phyloP scores from a whole-genome alignment of 1,140 invertebrate genomes.

The Drosophila rufa region DNA sequence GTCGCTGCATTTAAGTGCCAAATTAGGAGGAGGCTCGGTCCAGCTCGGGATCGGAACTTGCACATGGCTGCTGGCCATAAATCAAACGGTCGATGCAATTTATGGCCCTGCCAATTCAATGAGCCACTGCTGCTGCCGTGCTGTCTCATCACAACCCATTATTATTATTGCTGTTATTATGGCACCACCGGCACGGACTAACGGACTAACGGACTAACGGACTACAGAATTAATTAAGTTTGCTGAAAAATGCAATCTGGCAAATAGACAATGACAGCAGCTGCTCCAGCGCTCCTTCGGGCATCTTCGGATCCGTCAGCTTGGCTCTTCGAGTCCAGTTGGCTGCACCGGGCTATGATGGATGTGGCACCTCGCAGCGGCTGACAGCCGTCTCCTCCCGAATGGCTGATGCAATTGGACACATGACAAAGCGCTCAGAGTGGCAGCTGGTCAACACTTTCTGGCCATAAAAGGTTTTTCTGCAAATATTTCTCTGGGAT shows the following conservation, averaged over 20 bases:
- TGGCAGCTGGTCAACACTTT: neutral
- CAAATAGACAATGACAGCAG: slow-evolving; percentile 41
- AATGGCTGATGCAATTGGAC: slow-evolving; percentile 34
- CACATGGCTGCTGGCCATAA: slow-evolving; percentile 59
- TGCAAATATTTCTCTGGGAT: neutral
- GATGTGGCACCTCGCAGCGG: slow-evolving; percentile 48
- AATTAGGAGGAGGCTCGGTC: slow-evolving; percentile 59
- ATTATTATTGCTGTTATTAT: slow-evolving; percentile 49
- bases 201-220: slow-evolving; percentile 11
- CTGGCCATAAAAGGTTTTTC: neutral
- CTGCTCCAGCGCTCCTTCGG: slow-evolving; percentile 1
- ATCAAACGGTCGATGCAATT: slow-evolving; percentile 65
- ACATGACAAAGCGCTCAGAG: slow-evolving; percentile 29
- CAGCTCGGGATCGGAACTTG: slow-evolving; percentile 27
- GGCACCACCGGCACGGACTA: slow-evolving; percentile 20
- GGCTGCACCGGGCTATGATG: slow-evolving; percentile 47
- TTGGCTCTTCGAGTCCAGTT: slow-evolving; percentile 20
- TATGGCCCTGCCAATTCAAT: slow-evolving; percentile 66
- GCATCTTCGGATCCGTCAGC: neutral
- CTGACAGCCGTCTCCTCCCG: slow-evolving; percentile 39
- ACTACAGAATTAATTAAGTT: slow-evolving; percentile 68
- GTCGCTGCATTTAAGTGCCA: slow-evolving; percentile 80
- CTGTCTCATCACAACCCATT: slow-evolving; percentile 56
- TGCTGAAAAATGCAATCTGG: slow-evolving; percentile 46
- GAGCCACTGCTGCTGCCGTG: slow-evolving; percentile 49